A percentile compares a stretch with the other conserved stretches of the same genome.
phyloP scores from a whole-genome alignment of 2,797 vertebrate species.

The Erpetoichthys calabaricus region DNA sequence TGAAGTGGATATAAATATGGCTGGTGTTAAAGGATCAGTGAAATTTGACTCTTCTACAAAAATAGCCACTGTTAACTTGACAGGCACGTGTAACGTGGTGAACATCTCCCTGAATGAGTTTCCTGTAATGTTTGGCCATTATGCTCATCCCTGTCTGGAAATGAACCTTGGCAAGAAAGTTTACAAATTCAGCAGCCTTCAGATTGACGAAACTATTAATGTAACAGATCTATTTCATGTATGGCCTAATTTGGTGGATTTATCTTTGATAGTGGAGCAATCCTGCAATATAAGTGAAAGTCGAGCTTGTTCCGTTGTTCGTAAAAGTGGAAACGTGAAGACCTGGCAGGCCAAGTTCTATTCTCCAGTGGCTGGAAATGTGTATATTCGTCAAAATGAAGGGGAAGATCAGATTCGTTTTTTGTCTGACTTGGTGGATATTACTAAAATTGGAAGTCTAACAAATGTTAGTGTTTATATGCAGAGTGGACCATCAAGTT shows the following conservation, averaged over 20 bases:
- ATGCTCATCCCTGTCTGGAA: constrained; percentile 39
- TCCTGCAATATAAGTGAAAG: constrained; percentile 26
- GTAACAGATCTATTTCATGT: constrained; percentile 26
- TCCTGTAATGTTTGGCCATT: constrained; percentile 53
- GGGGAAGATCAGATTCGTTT: constrained; percentile 17
- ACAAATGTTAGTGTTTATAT: constrained; percentile 27
- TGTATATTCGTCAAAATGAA: constrained; percentile 41
- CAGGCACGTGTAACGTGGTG: constrained; percentile 27
- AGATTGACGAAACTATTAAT: constrained; percentile 9
- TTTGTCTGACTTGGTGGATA: constrained; percentile 38
- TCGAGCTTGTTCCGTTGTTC: constrained; percentile 40
- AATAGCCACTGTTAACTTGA: constrained; percentile 30
- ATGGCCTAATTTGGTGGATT: constrained; percentile 37
- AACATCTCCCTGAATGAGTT: constrained; percentile 47
- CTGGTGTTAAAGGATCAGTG: constrained; percentile 44
- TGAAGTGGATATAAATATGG: constrained; percentile 50
- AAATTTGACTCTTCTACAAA: constrained; percentile 30
- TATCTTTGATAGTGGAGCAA: constrained; percentile 40
- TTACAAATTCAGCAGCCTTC: constrained; percentile 26
- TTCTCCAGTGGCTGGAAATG: constrained; percentile 37
- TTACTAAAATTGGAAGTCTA: constrained; percentile 19
- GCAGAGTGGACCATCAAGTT: constrained; percentile 25
- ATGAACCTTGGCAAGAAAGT: constrained; percentile 34
- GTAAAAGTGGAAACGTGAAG: constrained; percentile 8
- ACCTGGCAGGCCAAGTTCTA: constrained; percentile 47